Evolutionary conservation across 2,113 vertebrate genomes (phyloP).

Genomic region (Lepisosteus osseus): DNA sequence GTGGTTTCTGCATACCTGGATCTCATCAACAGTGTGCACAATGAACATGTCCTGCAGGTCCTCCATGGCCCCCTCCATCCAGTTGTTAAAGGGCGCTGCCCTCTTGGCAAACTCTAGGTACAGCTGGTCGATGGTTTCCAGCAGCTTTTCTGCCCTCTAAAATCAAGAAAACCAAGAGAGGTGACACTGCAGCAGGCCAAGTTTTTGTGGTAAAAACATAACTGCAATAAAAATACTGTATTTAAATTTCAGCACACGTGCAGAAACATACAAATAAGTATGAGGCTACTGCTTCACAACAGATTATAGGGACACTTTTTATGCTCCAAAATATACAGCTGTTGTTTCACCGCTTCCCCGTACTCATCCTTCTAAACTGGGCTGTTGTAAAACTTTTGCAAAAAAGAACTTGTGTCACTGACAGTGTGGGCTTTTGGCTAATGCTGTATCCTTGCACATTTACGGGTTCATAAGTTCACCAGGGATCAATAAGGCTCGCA

Average conservation of each 20-base stretch:
- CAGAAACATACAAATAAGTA: no score
- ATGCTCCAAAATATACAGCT: not conserved
- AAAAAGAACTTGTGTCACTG: not conserved
- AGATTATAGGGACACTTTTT: no score
- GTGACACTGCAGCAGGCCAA: no score
- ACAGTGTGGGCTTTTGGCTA: no score
- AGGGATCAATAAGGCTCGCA: not conserved
- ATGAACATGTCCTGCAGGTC: constrained; percentile 87
- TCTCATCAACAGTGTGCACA: constrained; percentile 83
- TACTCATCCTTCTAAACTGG: no score
- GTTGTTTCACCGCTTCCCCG: no score
- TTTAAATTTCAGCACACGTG: not conserved
- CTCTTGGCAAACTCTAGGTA: constrained; percentile 53
- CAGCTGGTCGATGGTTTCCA: constrained; percentile 56
- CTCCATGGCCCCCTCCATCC: constrained; percentile 78
- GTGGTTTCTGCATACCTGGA: constrained; percentile 62
- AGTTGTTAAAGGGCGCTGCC: constrained; percentile 51
- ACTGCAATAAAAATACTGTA: not conserved
- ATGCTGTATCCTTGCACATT: not conserved
- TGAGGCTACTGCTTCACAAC: no score
- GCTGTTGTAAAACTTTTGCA: no score
- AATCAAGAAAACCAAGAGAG: not conserved
- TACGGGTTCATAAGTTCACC: not conserved
- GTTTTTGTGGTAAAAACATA: not conserved
- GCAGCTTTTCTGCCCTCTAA: constrained; percentile 51